Evolutionary conservation across 1,140 invertebrate species (phyloP), one percentile per base, ranked within the genome.

Genomic region (Pectinophora gossypiella): DNA sequence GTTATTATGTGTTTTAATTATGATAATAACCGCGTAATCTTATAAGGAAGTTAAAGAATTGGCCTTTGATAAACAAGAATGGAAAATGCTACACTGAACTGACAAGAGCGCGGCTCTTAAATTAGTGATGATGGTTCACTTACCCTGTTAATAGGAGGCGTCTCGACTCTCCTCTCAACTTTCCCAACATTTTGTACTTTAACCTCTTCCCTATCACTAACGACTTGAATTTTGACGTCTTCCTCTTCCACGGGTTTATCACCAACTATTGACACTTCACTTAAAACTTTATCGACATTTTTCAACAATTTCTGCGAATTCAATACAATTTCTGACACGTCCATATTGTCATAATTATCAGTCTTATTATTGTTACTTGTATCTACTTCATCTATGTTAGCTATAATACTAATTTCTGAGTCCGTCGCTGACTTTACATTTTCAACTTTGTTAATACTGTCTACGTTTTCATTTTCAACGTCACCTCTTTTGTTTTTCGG

Each of bases 241-340:
- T 27, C 23, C 5, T 27, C 23, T 0, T 46, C 46, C 6, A 53
- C 47, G 19, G 35, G 13, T 13, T 53, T 62, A 18, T 50, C 45
- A 52, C 42, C 59, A 47, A 65, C 44, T 13, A 19, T 61, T n/a
- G 63, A 64, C 12, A 58, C 56, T 19, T 85, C 81, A 19, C 66
- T 70, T 55, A 89, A 58, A 2, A 66, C 85, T 52, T 72, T 76
- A 54, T 88, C 84, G 1, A 89, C 87, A 60, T 87, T 85, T 19
- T 68, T 46, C 46, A 89, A 51, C 44, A 89, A 46, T 40, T 74
- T 84, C 50, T 89, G 83, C 3, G 87, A 88, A 50, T 87, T 89
- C 6, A 68, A 63, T 35, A 89, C 85, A 18, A 88, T 49, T 38
- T 88, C 80, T 3, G 72, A 76, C 16, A 80, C 5, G 16, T 78